Conservation (phyloP, 2,797 vertebrate genomes). For the Oreonectes daqikongensis region DNA sequence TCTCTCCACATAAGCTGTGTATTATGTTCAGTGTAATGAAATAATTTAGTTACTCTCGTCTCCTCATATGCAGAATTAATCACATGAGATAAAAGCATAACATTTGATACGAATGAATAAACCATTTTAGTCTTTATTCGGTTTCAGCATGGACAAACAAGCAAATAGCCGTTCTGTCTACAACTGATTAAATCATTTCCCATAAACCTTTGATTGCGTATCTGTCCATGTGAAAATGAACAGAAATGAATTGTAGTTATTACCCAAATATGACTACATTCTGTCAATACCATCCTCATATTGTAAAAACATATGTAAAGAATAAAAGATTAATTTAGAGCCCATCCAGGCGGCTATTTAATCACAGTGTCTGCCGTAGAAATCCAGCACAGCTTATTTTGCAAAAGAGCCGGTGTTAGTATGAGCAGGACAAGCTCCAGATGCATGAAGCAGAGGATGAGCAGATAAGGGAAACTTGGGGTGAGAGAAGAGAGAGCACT, state of each 20-base stretch:
- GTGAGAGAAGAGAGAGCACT: constrained; percentile 37
- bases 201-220: not conserved
- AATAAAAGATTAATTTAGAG: not conserved
- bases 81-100: not conserved
- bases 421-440: constrained; percentile 27
- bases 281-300: not conserved
- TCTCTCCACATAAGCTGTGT: not conserved
- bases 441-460: constrained; percentile 29
- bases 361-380: not conserved
- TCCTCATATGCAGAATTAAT: constrained; percentile 7
- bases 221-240: constrained; percentile 20
- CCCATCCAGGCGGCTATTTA: not conserved
- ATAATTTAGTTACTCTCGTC: not conserved
- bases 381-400: not conserved
- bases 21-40: constrained; percentile 10
- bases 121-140: not conserved
- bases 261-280: not conserved
- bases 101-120: constrained; percentile 5
- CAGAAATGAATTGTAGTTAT: constrained; percentile 17
- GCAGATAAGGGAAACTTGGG: constrained; percentile 18
- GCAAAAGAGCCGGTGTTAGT: constrained; percentile 2
- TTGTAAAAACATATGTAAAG: not conserved
- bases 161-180: constrained; percentile 4
- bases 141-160: constrained; percentile 26
- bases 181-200: not conserved